Evolutionary conservation across 2,797 vertebrate species (phyloP), one percentile per base, ranked within the genome.

Genomic region (Chaetophractus vellerosus): DNA sequence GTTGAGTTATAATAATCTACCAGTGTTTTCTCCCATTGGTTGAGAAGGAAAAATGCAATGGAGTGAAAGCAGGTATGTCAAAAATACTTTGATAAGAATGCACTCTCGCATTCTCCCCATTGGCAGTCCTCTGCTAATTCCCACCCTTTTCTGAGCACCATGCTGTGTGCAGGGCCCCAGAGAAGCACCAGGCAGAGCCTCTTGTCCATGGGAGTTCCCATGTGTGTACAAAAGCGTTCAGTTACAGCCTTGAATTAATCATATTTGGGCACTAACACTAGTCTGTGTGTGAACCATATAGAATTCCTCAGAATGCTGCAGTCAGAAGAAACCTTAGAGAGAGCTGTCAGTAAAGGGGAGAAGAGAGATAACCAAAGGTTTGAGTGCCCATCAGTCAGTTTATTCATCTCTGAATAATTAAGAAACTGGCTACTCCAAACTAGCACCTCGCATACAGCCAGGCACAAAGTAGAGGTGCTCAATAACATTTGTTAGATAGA

Each of bases 391-490:
- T 28, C 28, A 55, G 28, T n/a, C 21, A 23, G 4, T 78, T 55
- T 64, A 26, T 64, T 45, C 28, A 57, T 24, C 59, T 59, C 66
- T 89, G 52, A 88, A n/a, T 64, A 95, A 93, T 33, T 48, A 55
- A 93, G 66, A 55, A 83, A 48, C 52, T 7, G 4, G 9, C 16
- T 33, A 28, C 55, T 84, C 33, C 84, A 82, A 33, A 63, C 16
- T 57, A 74, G 6, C 28, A 33, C 41, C 45, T 78, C 3, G 59
- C 50, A 48, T 9, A 48, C n/a, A 88, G 66, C 14, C 63, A 9
- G 23, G 26, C 33, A 7, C 15, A 8, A 6, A 48, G 14, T 0
- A n/a, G 64, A 81, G n/a, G 26, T 61, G 10, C 33, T 88, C 61
- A 33, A 15, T n/a, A 61, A 24, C 16, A 66, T 24, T 28, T 5